These are phyloP conservation scores for Cygnus olor DNA, from an alignment of 2,797 vertebrate genomes.

Conservation along the genomic window DNA sequence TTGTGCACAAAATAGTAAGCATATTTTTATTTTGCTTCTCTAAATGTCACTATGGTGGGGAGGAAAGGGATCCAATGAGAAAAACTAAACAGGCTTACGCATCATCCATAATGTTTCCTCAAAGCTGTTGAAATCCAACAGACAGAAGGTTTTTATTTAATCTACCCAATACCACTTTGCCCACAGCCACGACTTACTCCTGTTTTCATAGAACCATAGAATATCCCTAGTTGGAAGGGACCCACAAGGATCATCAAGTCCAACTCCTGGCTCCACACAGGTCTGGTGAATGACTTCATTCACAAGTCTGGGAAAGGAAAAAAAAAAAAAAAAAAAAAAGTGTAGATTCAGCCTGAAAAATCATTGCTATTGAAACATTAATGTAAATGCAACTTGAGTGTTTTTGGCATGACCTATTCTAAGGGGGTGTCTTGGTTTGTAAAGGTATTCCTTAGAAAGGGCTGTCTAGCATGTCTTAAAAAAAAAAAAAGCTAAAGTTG, in stretches of 20 bases:
- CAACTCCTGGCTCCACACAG: too few species aligned
- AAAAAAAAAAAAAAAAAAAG: background rate
- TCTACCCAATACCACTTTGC: background rate
- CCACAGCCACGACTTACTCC: background rate
- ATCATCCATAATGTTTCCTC: background rate
- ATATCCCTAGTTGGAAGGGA: too few species aligned
- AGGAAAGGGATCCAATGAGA: background rate
- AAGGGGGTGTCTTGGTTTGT: background rate
- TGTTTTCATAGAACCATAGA: background rate
- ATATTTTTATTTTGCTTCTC: background rate
- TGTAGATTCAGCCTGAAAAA: background rate
- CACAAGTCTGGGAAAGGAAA: accelerated
- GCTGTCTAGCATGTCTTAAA: background rate
- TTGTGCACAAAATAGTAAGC: background rate
- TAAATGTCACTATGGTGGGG: background rate
- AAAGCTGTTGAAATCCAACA: background rate
- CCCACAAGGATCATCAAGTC: too few species aligned
- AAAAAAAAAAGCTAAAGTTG: background rate
- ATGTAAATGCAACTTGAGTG: background rate
- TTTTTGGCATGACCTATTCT: background rate
- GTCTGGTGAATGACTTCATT: background rate
- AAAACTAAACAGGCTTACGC: background rate
- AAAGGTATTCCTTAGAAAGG: background rate
- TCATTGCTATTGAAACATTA: background rate
- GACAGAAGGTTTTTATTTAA: background rate